phyloP scores from a whole-genome alignment of 2,888 invertebrate species.

The Kryphioiulus occultus region DNA sequence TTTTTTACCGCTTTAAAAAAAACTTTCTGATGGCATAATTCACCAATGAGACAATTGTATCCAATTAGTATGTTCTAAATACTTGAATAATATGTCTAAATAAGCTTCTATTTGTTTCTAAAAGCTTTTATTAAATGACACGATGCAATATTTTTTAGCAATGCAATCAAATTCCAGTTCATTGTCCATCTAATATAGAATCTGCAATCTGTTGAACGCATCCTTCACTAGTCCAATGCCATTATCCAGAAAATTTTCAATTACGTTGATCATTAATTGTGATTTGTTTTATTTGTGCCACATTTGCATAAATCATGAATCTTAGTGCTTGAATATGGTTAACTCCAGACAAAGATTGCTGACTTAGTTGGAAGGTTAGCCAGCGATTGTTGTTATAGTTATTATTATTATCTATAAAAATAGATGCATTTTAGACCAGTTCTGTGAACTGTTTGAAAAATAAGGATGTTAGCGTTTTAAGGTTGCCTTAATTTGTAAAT shows the following conservation, averaged over 20 bases:
- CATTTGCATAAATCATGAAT: too few species aligned
- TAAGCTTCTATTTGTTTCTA: too few species aligned
- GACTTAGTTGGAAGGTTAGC: not conserved
- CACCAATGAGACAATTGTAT: too few species aligned
- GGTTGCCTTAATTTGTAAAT: slow-evolving; percentile 10
- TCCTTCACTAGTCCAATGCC: not conserved
- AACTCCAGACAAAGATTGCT: not conserved
- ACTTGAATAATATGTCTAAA: too few species aligned
- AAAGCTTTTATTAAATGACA: too few species aligned
- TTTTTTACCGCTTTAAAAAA: too few species aligned
- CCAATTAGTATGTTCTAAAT: too few species aligned
- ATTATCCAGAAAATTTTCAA: not conserved
- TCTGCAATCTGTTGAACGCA: not conserved
- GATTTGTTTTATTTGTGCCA: not conserved
- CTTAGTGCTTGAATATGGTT: not conserved
- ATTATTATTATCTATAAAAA: slow-evolving; percentile 33
- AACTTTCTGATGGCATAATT: too few species aligned
- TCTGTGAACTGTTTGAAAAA: slow-evolving; percentile 41
- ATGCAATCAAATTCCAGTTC: too few species aligned
- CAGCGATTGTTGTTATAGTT: not conserved
- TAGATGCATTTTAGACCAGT: slow-evolving; percentile 43
- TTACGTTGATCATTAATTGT: not conserved
- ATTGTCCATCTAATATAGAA: not conserved
- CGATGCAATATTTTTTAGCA: too few species aligned
- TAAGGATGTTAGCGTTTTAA: slow-evolving; percentile 16